phyloP scores from a whole-genome alignment of 2,888 invertebrate species.

The Argyresthia goedartella region DNA sequence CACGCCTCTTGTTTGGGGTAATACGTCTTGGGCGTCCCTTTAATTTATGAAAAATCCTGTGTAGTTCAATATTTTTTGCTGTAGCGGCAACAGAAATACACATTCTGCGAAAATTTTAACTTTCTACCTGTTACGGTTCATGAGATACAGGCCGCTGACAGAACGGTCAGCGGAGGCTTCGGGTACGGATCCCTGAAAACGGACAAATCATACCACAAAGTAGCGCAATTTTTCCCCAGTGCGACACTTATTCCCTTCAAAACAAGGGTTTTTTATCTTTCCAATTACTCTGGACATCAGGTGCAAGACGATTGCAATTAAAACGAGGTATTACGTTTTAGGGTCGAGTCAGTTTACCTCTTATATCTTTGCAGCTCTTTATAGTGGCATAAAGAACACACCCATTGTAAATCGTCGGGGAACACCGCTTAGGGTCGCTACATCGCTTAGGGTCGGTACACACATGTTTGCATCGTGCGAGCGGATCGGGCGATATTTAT shows the following conservation, averaged over 20 bases:
- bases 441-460: conserved; percentile 32
- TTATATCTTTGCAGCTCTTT: conserved; percentile 40
- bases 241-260: conserved; percentile 10
- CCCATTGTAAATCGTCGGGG: conserved; percentile 37
- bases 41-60: no score
- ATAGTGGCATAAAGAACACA: conserved; percentile 63
- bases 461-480: conserved; percentile 17
- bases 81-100: no score
- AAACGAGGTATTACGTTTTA: conserved; percentile 38
- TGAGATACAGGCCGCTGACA: no score
- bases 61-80: no score
- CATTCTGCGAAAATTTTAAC: no score
- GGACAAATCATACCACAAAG: no score
- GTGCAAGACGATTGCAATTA: conserved; percentile 52
- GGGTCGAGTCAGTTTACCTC: conserved; percentile 25
- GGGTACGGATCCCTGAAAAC: no score
- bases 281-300: conserved; percentile 37
- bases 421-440: conserved; percentile 19
- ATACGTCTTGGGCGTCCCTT: no score
- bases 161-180: no score
- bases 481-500: conserved; percentile 8
- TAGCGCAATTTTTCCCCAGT: conserved; percentile 2
- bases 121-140: no score
- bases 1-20: no score
- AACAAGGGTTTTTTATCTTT: conserved; percentile 16